phyloP scores from a whole-genome alignment of 1,140 invertebrate genomes.

The Conus betulinus region DNA sequence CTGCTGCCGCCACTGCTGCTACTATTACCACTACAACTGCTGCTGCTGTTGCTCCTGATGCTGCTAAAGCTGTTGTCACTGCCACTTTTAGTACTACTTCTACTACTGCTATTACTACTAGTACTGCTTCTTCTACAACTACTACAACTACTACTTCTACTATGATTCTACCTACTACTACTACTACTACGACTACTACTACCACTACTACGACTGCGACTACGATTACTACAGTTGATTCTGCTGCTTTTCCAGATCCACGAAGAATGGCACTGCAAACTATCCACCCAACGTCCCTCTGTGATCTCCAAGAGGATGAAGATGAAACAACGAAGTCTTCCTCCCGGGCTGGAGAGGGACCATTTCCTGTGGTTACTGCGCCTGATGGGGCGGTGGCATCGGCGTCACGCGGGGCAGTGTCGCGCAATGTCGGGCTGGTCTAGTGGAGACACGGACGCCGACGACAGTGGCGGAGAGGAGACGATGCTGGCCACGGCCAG shows the following conservation, averaged over 20 bases:
- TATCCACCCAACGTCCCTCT: background rate
- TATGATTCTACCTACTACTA: too few species aligned
- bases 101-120: too few species aligned
- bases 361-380: constrained; percentile 22
- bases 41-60: too few species aligned
- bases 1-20: too few species aligned
- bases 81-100: too few species aligned
- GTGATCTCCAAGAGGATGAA: background rate
- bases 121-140: too few species aligned
- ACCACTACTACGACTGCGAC: too few species aligned
- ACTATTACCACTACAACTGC: too few species aligned
- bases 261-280: constrained; percentile 17
- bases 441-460: constrained; percentile 17
- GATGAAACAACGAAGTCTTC: background rate
- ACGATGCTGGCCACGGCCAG: background rate
- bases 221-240: too few species aligned
- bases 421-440: constrained; percentile 23
- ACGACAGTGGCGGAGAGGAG: constrained; percentile 4
- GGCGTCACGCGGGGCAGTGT: constrained; percentile 20
- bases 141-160: too few species aligned
- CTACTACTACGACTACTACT: too few species aligned
- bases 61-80: too few species aligned
- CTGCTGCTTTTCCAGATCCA: background rate
- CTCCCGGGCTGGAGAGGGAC: constrained; percentile 8
- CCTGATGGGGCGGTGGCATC: constrained; percentile 22